A percentile compares a stretch with the other conserved stretches of the same genome.
These are phyloP conservation scores for Neria commutata DNA, from an alignment of 2,888 invertebrate genomes.

Conservation along the genomic window DNA sequence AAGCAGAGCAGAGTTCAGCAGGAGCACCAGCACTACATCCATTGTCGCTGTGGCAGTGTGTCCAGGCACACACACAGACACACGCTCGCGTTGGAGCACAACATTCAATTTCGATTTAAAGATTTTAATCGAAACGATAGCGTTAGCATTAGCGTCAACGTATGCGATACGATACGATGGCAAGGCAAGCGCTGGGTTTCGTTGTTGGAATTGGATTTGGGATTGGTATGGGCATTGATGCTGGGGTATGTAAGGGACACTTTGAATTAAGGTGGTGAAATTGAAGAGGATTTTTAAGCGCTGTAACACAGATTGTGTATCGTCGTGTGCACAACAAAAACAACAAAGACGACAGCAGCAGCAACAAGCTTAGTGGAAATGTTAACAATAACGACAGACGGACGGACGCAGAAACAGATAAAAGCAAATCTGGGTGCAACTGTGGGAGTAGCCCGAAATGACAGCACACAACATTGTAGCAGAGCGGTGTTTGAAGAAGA, in stretches of 20 bases:
- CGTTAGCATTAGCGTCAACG: too few species aligned
- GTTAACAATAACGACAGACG: too few species aligned
- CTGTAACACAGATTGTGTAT: conserved; percentile 10
- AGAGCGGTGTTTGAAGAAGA: neutral
- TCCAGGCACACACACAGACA: too few species aligned
- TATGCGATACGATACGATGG: neutral
- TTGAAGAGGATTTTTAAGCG: neutral
- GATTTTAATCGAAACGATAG: conserved; percentile 24
- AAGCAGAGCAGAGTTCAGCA: neutral
- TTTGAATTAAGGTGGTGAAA: neutral
- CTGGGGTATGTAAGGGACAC: neutral
- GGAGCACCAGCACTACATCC: neutral
- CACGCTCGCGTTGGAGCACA: neutral
- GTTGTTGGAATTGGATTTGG: neutral
- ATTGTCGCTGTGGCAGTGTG: too few species aligned
- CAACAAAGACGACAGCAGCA: too few species aligned
- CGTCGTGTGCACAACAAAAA: too few species aligned
- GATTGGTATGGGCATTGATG: neutral
- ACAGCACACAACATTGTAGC: too few species aligned
- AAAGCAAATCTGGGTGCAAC: too few species aligned
- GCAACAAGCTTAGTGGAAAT: too few species aligned
- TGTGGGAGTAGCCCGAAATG: too few species aligned
- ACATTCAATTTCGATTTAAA: conserved; percentile 29
- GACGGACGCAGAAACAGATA: too few species aligned
- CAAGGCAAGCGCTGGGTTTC: neutral